Conservation (phyloP, 2,797 vertebrate genomes). For the Dallia pectoralis region DNA sequence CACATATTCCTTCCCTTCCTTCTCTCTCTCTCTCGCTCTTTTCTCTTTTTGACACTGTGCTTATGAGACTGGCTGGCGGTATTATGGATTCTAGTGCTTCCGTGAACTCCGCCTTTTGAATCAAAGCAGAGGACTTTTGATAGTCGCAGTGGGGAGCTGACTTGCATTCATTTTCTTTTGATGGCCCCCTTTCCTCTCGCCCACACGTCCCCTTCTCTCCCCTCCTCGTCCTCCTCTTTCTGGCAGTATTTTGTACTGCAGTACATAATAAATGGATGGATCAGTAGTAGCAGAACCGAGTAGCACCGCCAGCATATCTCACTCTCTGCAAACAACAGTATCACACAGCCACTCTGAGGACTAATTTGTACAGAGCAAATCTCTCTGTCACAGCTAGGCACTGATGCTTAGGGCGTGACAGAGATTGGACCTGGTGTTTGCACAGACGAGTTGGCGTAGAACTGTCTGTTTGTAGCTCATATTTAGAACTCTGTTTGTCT, state of each 20-base stretch:
- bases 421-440: neutral
- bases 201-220: slow-evolving; percentile 7
- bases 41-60: slow-evolving; percentile 55
- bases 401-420: neutral
- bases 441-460: neutral
- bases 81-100: slow-evolving; percentile 48
- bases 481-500: neutral
- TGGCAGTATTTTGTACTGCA: slow-evolving; percentile 29
- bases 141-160: slow-evolving; percentile 9
- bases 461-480: neutral
- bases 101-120: slow-evolving; percentile 17
- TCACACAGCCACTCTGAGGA: slow-evolving; percentile 14
- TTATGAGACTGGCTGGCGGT: slow-evolving; percentile 66
- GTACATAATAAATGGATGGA: slow-evolving; percentile 29
- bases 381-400: slow-evolving; percentile 10
- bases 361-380: slow-evolving; percentile 4
- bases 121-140: neutral
- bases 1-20: neutral
- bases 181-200: neutral
- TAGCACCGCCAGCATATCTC: neutral
- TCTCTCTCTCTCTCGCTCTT: neutral
- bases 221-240: neutral
- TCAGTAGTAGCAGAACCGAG: slow-evolving; percentile 27
- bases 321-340: slow-evolving; percentile 12
- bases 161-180: slow-evolving; percentile 10